These are phyloP conservation scores for Eustalomyia histrio DNA, from an alignment of 2,888 invertebrate genomes.

Conservation along the genomic window DNA sequence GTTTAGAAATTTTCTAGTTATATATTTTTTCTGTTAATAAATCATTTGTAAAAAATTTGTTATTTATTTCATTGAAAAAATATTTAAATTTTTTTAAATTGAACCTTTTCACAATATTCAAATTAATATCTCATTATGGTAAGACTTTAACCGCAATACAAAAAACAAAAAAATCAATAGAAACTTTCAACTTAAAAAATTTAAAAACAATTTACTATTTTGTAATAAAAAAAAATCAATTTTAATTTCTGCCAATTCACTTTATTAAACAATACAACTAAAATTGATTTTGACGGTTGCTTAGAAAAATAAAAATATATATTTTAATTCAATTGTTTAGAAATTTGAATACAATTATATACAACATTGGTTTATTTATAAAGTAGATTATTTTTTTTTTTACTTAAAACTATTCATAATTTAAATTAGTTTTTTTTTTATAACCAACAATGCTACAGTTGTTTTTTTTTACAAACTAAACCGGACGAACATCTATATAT, in stretches of 20 bases:
- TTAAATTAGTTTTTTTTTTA: not conserved
- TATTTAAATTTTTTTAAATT: slow-evolving; percentile 2
- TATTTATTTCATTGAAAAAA: not conserved
- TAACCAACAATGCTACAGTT: not conserved
- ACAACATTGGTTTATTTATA: not conserved
- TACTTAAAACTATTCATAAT: not conserved
- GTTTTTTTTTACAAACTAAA: not conserved
- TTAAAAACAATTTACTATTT: not conserved
- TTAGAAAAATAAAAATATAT: not conserved
- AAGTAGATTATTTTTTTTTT: not conserved
- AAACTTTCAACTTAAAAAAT: not conserved
- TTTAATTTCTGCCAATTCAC: slow-evolving; percentile 8
- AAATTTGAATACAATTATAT: not conserved
- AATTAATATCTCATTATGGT: slow-evolving; percentile 21
- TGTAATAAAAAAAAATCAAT: not conserved
- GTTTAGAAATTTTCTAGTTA: too few species aligned
- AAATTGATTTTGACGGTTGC: not conserved
- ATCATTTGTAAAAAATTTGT: too few species aligned
- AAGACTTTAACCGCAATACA: not conserved
- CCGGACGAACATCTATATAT: not conserved
- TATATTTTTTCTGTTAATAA: too few species aligned
- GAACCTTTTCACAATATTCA: slow-evolving; percentile 10
- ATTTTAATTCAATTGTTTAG: not conserved
- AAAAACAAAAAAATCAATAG: not conserved
- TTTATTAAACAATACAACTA: not conserved